These are phyloP conservation scores for Riptortus pedestris DNA, from an alignment of 1,140 invertebrate genomes.

Conservation along the genomic window DNA sequence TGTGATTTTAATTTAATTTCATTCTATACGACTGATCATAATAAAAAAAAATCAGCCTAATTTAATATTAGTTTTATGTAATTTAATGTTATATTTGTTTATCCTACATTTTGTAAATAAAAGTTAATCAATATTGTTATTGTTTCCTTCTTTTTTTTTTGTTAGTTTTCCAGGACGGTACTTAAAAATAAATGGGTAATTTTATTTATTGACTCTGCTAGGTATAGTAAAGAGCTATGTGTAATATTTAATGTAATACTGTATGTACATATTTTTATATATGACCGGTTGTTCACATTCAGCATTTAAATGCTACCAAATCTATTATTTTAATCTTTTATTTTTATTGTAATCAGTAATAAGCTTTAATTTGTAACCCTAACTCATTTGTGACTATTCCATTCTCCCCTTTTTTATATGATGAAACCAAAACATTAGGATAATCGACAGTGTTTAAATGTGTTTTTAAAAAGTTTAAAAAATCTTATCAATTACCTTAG, in stretches of 20 bases:
- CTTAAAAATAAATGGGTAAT: background rate
- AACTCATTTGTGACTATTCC: background rate
- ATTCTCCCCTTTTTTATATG: background rate
- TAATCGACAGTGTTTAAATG: background rate
- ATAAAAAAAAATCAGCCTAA: too few relatives aligned
- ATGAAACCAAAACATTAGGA: background rate
- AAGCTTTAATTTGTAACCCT: background rate
- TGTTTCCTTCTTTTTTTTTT: background rate
- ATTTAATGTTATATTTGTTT: too few relatives aligned
- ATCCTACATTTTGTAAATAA: background rate
- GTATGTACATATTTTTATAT: background rate
- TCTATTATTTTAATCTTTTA: background rate
- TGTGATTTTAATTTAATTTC: too few relatives aligned
- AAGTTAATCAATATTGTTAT: background rate
- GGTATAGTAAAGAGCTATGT: background rate
- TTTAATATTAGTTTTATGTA: too few relatives aligned
- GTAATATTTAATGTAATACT: background rate
- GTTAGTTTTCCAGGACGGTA: background rate
- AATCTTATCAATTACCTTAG: background rate
- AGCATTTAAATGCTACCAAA: background rate
- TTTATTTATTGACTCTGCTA: background rate
- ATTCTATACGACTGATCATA: too few relatives aligned
- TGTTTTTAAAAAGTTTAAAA: background rate
- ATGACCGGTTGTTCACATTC: background rate
- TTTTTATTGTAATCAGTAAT: background rate